Base-by-base conservation (phyloP, 2,797 vertebrate genomes). In the Steatocranus sp. region DNA sequence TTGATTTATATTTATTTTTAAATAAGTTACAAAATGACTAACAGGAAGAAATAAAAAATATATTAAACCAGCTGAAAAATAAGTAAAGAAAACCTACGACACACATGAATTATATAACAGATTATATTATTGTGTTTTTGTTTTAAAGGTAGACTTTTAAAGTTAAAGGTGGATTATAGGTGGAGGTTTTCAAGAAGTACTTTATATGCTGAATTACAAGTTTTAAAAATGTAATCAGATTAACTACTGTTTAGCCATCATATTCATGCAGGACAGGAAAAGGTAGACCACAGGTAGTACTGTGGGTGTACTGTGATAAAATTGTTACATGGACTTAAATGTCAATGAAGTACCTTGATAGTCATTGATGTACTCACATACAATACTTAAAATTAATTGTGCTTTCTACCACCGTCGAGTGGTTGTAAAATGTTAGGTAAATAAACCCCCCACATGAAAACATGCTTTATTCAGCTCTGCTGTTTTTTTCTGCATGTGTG, bases 281-380 rank as follows among this genome's bases (percentile, higher is more conserved):
- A 9, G 34, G 53, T 56, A 56, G 1, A 30, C 0, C 2, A 54
- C 5, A 0, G 25, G 8, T 30, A 56, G 53, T 30, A 0, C 25
- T 56, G 53, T 56, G 53, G 0, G 53, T 56, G 25, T 56, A 56
- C 53, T 2, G 53, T 56, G 54, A 1, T 18, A 56, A 12, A 63
- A 63, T 5, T 63, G 36, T 23, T 66, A 25, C 36, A 1, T 25
- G 36, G 8, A 23, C n/a, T 41, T 23, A 41, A 66, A 66, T 66
- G 36, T 66, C 12, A 41, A 0, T 66, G 7, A 41, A 0, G 2
- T 70, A 27, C 54, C 30, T 58, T 34, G 0, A 58, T 32, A 58
- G 5, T 68, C 36, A 68, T 23, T 41, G 20, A 4, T 68, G 36
- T 68, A 25, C 63, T 41, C 10, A 10, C 12, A 7, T 43, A 25